phyloP scores from a whole-genome alignment of 1,140 invertebrate species.

The Drosophila lowei region DNA sequence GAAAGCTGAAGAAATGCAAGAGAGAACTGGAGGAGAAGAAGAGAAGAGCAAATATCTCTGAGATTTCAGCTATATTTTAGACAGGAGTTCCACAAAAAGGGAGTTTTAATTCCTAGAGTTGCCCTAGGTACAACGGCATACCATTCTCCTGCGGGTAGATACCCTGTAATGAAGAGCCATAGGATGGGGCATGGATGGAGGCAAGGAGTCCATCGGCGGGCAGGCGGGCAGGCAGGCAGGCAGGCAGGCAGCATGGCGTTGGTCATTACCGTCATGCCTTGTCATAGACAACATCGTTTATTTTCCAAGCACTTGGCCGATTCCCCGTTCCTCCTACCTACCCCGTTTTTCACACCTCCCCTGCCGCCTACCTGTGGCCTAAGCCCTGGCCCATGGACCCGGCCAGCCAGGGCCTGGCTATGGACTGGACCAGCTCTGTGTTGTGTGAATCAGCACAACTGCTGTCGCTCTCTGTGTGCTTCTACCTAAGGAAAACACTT shows the following conservation, averaged over 20 bases:
- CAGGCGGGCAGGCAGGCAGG: not conserved
- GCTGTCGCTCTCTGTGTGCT: not conserved
- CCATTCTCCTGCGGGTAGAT: not conserved
- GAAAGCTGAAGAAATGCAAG: no score
- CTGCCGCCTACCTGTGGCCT: conserved; percentile 1
- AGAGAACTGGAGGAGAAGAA: no score
- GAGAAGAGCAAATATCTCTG: no score
- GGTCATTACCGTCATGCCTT: conserved; percentile 80
- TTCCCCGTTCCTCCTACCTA: conserved; percentile 9
- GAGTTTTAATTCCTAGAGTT: not conserved
- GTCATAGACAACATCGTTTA: conserved; percentile 81
- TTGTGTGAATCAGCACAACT: conserved; percentile 67
- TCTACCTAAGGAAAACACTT: conserved; percentile 55
- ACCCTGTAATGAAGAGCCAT: no score
- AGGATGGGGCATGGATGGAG: not conserved
- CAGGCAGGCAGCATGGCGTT: conserved; percentile 16
- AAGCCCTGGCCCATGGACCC: no score
- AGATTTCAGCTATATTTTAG: not conserved
- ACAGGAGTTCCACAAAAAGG: not conserved
- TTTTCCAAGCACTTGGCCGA: conserved; percentile 57
- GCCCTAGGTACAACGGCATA: no score
- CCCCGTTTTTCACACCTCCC: conserved; percentile 70
- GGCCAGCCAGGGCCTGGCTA: no score
- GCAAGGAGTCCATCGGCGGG: conserved; percentile 6
- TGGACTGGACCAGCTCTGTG: not conserved